Base-by-base conservation (phyloP, 1,140 invertebrate genomes). In the Dinothrombium tinctorium region DNA sequence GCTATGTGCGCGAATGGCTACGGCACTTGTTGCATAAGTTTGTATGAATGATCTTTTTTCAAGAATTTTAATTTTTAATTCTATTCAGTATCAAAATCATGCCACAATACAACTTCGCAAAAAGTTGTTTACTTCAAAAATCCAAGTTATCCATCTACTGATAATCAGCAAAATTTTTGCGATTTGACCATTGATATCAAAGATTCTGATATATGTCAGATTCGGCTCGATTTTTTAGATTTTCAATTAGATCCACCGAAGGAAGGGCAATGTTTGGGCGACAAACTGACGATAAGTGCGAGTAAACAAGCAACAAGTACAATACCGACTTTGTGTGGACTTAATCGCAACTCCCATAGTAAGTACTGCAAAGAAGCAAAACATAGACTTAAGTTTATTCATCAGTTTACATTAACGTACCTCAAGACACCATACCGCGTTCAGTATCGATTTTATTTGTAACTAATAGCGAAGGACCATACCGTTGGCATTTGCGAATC, bases 301-400 rank as follows among this genome's bases (percentile, higher is more conserved):
- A 32, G 32, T 11, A 43, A 43, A 20, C 9, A 45, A 22, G 14
- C 46, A 23, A 36, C 46, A 6, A 76, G 68, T 52, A 67, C 67
- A 0, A 68, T 74, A 2, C 72, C 74, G 0, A 54, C 58, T 14
- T 66, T 82, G 38, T 83, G 78, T 55, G 78, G 78, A 5, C 70
- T 76, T 51, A 78, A 79, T 57, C 66, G 66, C 1, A 76, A 74
- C 5, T 74, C 79, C 54, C 77, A 80, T 52, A 77, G 78, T 82
- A 61, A 71, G 70, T 47, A 7, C 9, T 3, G 23, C n/a, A n/a
- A n/a, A n/a, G n/a, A n/a, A n/a, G n/a, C n/a, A n/a, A n/a, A n/a
- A n/a, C n/a, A n/a, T n/a, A n/a, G n/a, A n/a, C n/a, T n/a, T n/a
- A n/a, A n/a, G n/a, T n/a, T n/a, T n/a, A 9, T 33, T 45, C 11